Conservation (phyloP, 2,113 vertebrate species). For the Taxidea taxus region DNA sequence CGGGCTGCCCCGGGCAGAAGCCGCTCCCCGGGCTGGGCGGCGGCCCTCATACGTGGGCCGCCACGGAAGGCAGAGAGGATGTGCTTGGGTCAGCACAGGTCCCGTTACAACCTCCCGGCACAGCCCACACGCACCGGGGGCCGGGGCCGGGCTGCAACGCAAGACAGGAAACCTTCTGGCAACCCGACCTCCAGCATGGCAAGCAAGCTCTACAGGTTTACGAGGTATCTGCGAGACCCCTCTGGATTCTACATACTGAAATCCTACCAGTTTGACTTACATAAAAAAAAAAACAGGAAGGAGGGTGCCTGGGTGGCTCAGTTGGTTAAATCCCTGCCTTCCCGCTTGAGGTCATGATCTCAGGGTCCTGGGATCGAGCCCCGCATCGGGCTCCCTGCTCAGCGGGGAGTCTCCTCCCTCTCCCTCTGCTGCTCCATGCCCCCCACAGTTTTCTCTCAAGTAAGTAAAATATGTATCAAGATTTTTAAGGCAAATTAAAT, state of each 20-base stretch:
- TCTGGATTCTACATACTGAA: not conserved
- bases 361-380: not conserved
- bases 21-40: not conserved
- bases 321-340: not conserved
- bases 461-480: not conserved
- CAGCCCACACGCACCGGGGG: not conserved
- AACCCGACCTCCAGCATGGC: fast-evolving
- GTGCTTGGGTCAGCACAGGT: fast-evolving
- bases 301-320: not conserved
- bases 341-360: not conserved
- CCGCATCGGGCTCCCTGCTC: not conserved
- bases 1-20: not conserved
- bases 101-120: fast-evolving
- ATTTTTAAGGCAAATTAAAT: not conserved
- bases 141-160: not conserved
- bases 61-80: fast-evolving
- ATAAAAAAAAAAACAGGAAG: fast-evolving
- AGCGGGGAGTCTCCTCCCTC: too few species aligned
- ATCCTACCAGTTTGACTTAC: not conserved
- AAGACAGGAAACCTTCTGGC: fast-evolving
- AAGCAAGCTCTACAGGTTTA: not conserved
- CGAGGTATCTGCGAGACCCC: not conserved
- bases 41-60: fast-evolving
- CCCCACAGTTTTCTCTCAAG: not conserved
- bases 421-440: too few species aligned